Base-by-base conservation (phyloP, 2,888 invertebrate species). In the Nudaria mundana region DNA sequence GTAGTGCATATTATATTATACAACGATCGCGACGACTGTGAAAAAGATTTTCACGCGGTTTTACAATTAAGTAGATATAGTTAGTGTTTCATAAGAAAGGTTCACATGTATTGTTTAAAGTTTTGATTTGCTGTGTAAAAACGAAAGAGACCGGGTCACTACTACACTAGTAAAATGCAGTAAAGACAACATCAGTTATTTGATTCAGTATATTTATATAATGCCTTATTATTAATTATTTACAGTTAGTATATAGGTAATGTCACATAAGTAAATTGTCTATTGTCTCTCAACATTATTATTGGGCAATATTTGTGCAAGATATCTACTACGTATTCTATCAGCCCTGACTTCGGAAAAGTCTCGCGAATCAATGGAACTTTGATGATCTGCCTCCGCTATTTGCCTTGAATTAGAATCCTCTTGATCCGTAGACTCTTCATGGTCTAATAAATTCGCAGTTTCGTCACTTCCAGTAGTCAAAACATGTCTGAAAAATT, bases 241-340 rank as follows among this genome's bases (percentile, higher is more conserved):
- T 60, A 62, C 57, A 54, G 7, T 36, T 48, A 49, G 49, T n/a
- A n/a, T n/a, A n/a, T n/a, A n/a, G n/a, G n/a, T n/a, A n/a, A n/a
- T n/a, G n/a, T n/a, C n/a, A 40, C 30, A 26, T 50, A 33, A 34
- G 23, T 36, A 48, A 56, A 31, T 32, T 36, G 34, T 48, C 57
- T 73, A 81, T 59, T 71, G 77, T 70, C 75, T 68, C 28, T 84
- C 77, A 47, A 78, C 76, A 74, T 76, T 74, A 33, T 15, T 24
- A 44, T 71, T 76, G 52, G 87, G 81, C 51, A 87, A 71, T 64
- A 89, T 82, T 71, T 86, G 89, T 56, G 87, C 66, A 57, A 89
- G 71, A 61, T 89, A 89, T 71, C 84, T 71, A 51, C 77, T 81
- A 54, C 89, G 81, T 57, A 89, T 89, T 44, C 89, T 76, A 56